These are phyloP conservation scores for Philopotamus ludificatus DNA, from an alignment of 1,140 invertebrate species.

Conservation along the genomic window DNA sequence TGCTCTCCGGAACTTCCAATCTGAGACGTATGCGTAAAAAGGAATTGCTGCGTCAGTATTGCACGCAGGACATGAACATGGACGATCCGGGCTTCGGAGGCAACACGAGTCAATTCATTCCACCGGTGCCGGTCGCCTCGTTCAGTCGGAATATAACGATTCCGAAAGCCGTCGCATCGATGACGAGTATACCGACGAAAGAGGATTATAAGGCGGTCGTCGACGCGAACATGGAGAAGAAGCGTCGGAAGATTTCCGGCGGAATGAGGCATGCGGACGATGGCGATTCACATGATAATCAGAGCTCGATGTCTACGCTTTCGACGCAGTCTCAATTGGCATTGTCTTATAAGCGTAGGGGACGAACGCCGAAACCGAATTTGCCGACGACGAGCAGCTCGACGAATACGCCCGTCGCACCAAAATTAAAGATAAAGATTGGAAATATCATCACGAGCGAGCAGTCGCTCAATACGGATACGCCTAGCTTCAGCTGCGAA, in stretches of 20 bases:
- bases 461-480: slow-evolving; percentile 47
- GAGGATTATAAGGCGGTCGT: slow-evolving; percentile 74
- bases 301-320: slow-evolving; percentile 14
- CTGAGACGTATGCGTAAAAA: slow-evolving; percentile 86
- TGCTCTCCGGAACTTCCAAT: slow-evolving; percentile 66
- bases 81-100: slow-evolving; percentile 62
- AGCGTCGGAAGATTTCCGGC: slow-evolving; percentile 62
- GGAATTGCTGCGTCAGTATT: slow-evolving; percentile 80
- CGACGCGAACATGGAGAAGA: slow-evolving; percentile 66
- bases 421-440: slow-evolving; percentile 83
- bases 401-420: slow-evolving; percentile 52
- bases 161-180: slow-evolving; percentile 82
- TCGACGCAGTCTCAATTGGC: slow-evolving; percentile 37
- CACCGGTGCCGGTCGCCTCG: slow-evolving; percentile 62
- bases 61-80: slow-evolving; percentile 83
- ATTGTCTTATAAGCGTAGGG: slow-evolving; percentile 57
- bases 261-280: slow-evolving; percentile 56
- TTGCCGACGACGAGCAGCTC: slow-evolving; percentile 34
- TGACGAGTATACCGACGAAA: slow-evolving; percentile 78
- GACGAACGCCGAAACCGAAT: slow-evolving; percentile 52
- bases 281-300: slow-evolving; percentile 46
- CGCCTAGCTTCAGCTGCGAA: slow-evolving; percentile 56
- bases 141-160: slow-evolving; percentile 74
- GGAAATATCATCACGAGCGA: slow-evolving; percentile 51
- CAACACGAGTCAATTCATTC: slow-evolving; percentile 51